Conservation (phyloP, 2,113 vertebrate species). For the Nesogale talazaci region DNA sequence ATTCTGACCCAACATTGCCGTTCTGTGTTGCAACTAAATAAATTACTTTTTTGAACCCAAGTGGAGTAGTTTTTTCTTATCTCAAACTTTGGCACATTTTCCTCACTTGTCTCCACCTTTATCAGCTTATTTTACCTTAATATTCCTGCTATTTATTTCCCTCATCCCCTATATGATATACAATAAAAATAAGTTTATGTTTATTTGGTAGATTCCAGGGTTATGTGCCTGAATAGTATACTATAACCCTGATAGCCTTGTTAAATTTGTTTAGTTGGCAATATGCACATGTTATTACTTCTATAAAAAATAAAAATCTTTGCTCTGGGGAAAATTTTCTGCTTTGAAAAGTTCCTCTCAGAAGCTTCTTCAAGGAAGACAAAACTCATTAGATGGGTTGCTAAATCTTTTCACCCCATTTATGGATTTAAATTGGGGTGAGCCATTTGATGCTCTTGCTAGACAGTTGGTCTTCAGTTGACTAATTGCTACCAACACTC, state of each 20-base stretch:
- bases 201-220: neutral
- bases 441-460: conserved; percentile 45
- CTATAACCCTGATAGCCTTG: conserved; percentile 14
- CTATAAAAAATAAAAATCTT: neutral
- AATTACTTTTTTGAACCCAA: neutral
- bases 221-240: neutral
- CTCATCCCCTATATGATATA: neutral
- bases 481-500: conserved; percentile 42
- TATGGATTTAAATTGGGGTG: conserved; percentile 58
- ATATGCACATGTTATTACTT: neutral
- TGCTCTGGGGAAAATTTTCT: conserved; percentile 30
- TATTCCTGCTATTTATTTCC: neutral
- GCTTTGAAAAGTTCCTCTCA: conserved; percentile 39
- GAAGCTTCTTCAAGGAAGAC: conserved; percentile 51
- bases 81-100: neutral
- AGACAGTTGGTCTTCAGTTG: conserved; percentile 34
- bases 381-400: conserved; percentile 41
- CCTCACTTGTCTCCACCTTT: neutral
- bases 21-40: neutral
- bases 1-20: neutral
- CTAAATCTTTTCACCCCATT: conserved; percentile 53
- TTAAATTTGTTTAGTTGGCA: conserved; percentile 23
- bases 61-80: neutral
- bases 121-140: neutral
- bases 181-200: neutral